phyloP scores from a whole-genome alignment of 2,888 invertebrate genomes.

The Morpho achilles region DNA sequence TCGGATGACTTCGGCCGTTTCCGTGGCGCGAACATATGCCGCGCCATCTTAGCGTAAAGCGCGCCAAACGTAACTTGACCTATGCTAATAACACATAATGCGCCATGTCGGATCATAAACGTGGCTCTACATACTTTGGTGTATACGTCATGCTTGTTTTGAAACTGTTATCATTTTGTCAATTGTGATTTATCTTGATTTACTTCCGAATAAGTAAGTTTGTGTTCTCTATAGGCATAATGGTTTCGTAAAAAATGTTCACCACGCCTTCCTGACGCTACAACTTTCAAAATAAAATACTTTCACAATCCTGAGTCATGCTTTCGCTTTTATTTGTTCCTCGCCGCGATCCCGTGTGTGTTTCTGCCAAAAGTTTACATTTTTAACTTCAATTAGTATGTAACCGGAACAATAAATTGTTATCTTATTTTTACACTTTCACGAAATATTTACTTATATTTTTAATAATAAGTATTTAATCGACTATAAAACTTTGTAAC shows the following conservation, averaged over 20 bases:
- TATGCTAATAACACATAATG: conserved; percentile 23
- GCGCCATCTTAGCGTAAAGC: conserved; percentile 50
- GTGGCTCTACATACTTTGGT: conserved; percentile 18
- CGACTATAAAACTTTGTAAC: no score
- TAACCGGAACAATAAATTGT: no score
- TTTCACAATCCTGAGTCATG: conserved; percentile 22
- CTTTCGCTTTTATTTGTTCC: conserved; percentile 24
- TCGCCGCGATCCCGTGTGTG: conserved; percentile 15
- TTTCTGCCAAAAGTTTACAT: conserved; percentile 9
- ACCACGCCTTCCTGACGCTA: conserved; percentile 1
- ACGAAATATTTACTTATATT: no score
- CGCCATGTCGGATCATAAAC: conserved; percentile 8
- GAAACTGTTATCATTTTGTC: conserved; percentile 26
- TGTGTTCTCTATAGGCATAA: conserved; percentile 3
- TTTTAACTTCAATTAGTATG: conserved; percentile 15
- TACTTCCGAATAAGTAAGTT: conserved; percentile 25
- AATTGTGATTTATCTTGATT: conserved; percentile 28
- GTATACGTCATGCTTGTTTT: conserved; percentile 19
- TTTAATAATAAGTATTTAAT: no score
- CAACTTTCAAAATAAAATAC: conserved; percentile 24
- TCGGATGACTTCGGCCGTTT: conserved; percentile 61
- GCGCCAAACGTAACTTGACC: conserved; percentile 49
- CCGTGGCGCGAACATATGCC: conserved; percentile 64
- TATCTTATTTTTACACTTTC: no score
- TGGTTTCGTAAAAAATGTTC: conserved; percentile 9